These are phyloP conservation scores for Maconellicoccus hirsutus DNA, from an alignment of 1,140 invertebrate species.

Conservation along the genomic window DNA sequence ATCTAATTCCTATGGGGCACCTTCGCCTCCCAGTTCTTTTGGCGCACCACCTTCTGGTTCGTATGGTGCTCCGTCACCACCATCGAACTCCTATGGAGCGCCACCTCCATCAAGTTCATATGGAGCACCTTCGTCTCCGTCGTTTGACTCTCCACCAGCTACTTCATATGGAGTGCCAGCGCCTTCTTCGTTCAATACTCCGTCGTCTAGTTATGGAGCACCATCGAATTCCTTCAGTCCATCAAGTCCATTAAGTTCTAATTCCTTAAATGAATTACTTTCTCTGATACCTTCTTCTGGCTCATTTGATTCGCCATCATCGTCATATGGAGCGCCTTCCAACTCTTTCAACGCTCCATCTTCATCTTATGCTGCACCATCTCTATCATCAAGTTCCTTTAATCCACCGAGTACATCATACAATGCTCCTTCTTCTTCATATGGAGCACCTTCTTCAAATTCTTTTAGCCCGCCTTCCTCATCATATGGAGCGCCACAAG, in stretches of 20 bases:
- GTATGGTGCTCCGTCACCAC: conserved; percentile 33
- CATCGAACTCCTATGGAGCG: conserved; percentile 31
- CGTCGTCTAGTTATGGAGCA: conserved; percentile 35
- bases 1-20: conserved; percentile 25
- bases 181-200: conserved; percentile 29
- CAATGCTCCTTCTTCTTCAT: conserved; percentile 27
- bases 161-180: conserved; percentile 33
- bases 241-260: conserved; percentile 29
- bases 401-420: conserved; percentile 29
- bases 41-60: conserved; percentile 34
- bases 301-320: conserved; percentile 27
- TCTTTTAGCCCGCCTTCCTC: conserved; percentile 4
- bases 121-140: conserved; percentile 36
- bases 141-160: conserved; percentile 25
- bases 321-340: conserved; percentile 34
- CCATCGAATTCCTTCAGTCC: conserved; percentile 33
- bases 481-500: conserved; percentile 27
- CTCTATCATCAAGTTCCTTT: conserved; percentile 23
- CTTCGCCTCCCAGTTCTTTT: conserved; percentile 28
- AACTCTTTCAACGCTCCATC: conserved; percentile 32
- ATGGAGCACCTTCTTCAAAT: conserved; percentile 24
- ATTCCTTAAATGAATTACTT: conserved; percentile 25
- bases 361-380: conserved; percentile 35
- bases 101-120: conserved; percentile 36
- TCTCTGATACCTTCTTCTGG: conserved; percentile 27